Evolutionary conservation across 2,113 vertebrate genomes (phyloP), one percentile per base, ranked within the genome.

Genomic region (Gopherus evgoodei): DNA sequence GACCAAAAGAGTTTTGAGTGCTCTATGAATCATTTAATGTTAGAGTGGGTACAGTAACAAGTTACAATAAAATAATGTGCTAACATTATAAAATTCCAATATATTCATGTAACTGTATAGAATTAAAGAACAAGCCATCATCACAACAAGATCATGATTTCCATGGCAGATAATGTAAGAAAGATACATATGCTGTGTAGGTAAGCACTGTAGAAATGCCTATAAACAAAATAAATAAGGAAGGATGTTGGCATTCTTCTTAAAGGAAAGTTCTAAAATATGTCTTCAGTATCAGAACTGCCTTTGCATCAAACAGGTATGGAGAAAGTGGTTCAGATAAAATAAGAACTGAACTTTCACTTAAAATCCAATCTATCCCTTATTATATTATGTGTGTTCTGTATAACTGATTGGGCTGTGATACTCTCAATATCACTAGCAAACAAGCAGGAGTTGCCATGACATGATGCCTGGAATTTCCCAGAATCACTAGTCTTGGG

Each of bases 221-320:
- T 97, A 83, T 75, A 86, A 94, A 31, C 57, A 59, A 91, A 90
- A 95, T 93, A 96, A 95, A 92, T 83, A 95, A 83, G 81, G 78
- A 94, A 88, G 12, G 79, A 91, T 96, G 62, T 96, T 96, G 89
- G 91, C 92, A 91, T 92, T 91, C 81, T 87, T 96, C 85, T 90
- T 91, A 42, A 95, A 84, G 83, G 22, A 95, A 92, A 1, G 57
- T 91, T 97, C 83, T 91, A 86, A 95, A 91, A 78, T 47, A 29
- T 47, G 25, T 29, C 25, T 78, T 44, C 75, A 78, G 11, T 95
- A 95, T 95, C 57, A 62, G 91, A 96, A 96, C 81, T 94, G 89
- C 94, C 92, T 95, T 92, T 94, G 93, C 86, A 59, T 91, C 93
- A 96, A 1, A 42, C 57, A 22, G 52, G 35, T 25, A 50, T 94